These are phyloP conservation scores for Diplodus puntazzo DNA, from an alignment of 2,797 vertebrate genomes.

Conservation along the genomic window DNA sequence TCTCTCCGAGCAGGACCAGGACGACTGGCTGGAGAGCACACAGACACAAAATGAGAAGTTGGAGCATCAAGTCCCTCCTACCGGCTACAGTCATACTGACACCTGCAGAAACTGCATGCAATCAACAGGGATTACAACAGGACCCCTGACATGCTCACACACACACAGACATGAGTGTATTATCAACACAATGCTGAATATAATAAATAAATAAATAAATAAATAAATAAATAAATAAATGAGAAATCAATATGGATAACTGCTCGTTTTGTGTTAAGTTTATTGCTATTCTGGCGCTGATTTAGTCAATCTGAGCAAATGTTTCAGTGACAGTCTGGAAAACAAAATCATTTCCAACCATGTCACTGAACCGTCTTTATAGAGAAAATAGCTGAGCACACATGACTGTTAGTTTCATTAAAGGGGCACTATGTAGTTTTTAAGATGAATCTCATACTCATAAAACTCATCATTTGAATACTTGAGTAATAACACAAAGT, in stretches of 20 bases:
- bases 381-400: neutral
- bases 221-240: neutral
- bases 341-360: too few species aligned
- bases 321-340: too few species aligned
- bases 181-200: neutral
- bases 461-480: too few species aligned
- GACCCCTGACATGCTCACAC: neutral
- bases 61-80: slow-evolving; percentile 97
- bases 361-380: neutral
- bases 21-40: slow-evolving; percentile 84
- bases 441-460: too few species aligned
- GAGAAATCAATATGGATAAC: neutral
- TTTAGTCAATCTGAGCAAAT: too few species aligned
- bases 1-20: slow-evolving; percentile 82
- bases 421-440: too few species aligned
- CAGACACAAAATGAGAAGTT: slow-evolving; percentile 83
- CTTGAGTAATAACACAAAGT: too few species aligned
- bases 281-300: too few species aligned
- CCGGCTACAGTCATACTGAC: slow-evolving; percentile 90
- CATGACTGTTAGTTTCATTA: neutral
- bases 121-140: slow-evolving; percentile 49
- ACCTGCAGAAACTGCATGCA: slow-evolving; percentile 77
- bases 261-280: too few species aligned
- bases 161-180: neutral
- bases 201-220: neutral